Evolutionary conservation across 2,113 vertebrate genomes (phyloP), one percentile per base, ranked within the genome.

Genomic region (Columba janthina): DNA sequence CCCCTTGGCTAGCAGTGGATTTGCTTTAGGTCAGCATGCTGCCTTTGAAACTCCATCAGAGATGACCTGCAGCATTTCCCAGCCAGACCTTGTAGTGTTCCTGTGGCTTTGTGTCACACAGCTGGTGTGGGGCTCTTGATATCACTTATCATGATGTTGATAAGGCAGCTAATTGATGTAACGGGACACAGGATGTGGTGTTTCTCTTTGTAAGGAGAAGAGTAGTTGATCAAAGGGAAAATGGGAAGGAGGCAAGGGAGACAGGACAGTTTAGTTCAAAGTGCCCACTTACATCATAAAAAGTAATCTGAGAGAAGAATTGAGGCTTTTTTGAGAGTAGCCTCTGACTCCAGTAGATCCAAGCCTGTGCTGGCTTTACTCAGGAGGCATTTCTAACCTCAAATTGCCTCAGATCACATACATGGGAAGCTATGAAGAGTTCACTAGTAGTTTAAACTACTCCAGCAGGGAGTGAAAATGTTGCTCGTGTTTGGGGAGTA

Each of bases 351-450:
- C 50, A 46, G 48, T 18, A 62, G 46, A 78, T 15, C 50, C 56
- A 69, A 10, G 24, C 15, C 61, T 46, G 25, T 19, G 16, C 31
- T 73, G 40, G 15, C 50, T 56, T 61, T 66, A 61, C 34, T 73
- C 14, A 4, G 42, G 26, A 79, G 73, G 36, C n/a, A 31, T 70
- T 79, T 88, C 50, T 84, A 70, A 51, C 36, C 56, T 58, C 1
- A 1, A 24, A 34, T 32, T 0, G 0, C 25, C 18, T 70, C 26
- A 82, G 36, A 29, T 69, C 14, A 10, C 2, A 5, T 38, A 38
- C 28, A 11, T 3, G 28, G 34, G 48, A 54, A 94, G 32, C 40
- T 44, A 54, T 36, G 19, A 74, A n/a, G 50, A 48, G 24, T 38
- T 72, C 34, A 46, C 40, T 31, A 50, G 14, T 26, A 50, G 29